phyloP scores from a whole-genome alignment of 2,888 invertebrate genomes.

The Acanthosepion lycidas region DNA sequence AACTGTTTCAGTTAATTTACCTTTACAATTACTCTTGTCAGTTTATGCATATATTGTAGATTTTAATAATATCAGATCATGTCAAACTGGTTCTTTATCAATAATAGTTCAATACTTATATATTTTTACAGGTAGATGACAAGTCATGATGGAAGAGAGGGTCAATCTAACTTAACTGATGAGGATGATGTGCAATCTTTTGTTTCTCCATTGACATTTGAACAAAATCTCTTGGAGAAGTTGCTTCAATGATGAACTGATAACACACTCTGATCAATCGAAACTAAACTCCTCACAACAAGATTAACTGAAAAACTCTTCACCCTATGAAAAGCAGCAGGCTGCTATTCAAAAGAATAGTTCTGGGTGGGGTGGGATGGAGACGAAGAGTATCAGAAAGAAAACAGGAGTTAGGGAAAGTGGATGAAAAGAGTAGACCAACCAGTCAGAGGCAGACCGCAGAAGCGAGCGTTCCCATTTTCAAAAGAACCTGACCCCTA shows the following conservation, averaged over 20 bases:
- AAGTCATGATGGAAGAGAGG: not conserved
- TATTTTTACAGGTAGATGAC: not conserved
- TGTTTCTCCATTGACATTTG: not conserved
- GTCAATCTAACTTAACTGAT: not conserved
- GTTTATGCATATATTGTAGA: too few relatives aligned
- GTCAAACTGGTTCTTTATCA: not conserved
- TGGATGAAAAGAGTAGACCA: not conserved
- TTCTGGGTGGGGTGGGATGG: not conserved
- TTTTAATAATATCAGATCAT: not conserved
- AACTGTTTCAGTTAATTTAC: too few relatives aligned
- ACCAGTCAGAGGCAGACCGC: not conserved
- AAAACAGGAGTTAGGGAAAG: not conserved
- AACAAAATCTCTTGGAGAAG: not conserved
- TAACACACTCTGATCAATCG: not conserved
- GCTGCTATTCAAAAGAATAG: not conserved
- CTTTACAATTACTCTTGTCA: too few relatives aligned
- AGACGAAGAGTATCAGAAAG: not conserved
- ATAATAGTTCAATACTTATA: not conserved
- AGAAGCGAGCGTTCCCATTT: not conserved
- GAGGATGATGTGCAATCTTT: not conserved
- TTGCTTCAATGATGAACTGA: not conserved
- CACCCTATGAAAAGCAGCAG: not conserved
- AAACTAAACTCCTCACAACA: not conserved
- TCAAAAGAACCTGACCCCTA: not conserved
- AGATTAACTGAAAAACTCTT: not conserved